phyloP scores from a whole-genome alignment of 1,140 invertebrate species.

The Camponotus floridanus region DNA sequence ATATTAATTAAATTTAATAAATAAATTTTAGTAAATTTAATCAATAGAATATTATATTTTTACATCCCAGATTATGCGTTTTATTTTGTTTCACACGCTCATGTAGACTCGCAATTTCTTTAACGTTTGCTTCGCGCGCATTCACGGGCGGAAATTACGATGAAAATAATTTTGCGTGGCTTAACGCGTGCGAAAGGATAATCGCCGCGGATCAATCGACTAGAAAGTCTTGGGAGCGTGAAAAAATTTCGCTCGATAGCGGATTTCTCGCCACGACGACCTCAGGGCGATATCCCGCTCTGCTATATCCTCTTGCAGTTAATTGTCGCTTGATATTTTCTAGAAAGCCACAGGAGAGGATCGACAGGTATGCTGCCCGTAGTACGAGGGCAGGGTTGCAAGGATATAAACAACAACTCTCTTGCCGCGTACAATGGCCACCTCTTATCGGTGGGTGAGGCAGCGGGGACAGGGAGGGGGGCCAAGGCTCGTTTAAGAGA shows the following conservation, averaged over 20 bases:
- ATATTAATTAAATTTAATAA: too few species aligned
- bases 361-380: conserved; percentile 6
- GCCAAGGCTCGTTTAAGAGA: conserved; percentile 29
- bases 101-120: neutral
- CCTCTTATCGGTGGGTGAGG: conserved; percentile 25
- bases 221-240: conserved; percentile 69
- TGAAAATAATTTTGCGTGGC: conserved; percentile 57
- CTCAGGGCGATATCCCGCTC: conserved; percentile 55
- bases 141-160: conserved; percentile 26
- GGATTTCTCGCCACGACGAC: conserved; percentile 64
- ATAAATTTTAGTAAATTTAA: too few species aligned
- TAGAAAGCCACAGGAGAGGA: conserved; percentile 55
- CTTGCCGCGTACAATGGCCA: conserved; percentile 44
- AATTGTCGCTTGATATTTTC: conserved; percentile 62
- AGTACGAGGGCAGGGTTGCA: conserved; percentile 39
- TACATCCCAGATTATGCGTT: too few species aligned
- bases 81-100: neutral
- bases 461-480: too few species aligned
- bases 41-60: too few species aligned
- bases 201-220: conserved; percentile 65
- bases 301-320: conserved; percentile 33
- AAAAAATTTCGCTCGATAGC: conserved; percentile 66
- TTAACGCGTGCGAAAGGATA: conserved; percentile 45
- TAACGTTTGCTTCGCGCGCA: neutral
- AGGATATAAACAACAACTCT: conserved; percentile 52